These are phyloP conservation scores for Operophtera brumata DNA, from an alignment of 2,888 invertebrate genomes.

Conservation along the genomic window DNA sequence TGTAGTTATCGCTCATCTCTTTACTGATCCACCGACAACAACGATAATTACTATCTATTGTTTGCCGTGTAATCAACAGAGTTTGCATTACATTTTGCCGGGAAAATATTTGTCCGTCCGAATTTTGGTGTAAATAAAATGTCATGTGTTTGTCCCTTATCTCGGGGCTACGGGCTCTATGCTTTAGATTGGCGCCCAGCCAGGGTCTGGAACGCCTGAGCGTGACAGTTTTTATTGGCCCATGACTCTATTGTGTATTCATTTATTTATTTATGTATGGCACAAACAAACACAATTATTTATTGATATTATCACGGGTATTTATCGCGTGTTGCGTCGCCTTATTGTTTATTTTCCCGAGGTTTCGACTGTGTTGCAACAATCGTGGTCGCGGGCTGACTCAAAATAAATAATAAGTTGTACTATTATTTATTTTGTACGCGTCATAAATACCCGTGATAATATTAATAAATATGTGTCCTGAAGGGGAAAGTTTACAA, in stretches of 20 bases:
- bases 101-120: slow-evolving; percentile 32
- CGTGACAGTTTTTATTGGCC: slow-evolving; percentile 56
- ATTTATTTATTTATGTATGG: too few relatives aligned
- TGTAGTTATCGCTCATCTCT: slow-evolving; percentile 11
- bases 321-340: too few relatives aligned
- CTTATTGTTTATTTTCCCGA: too few relatives aligned
- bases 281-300: too few relatives aligned
- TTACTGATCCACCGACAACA: slow-evolving; percentile 21
- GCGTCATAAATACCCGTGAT: too few relatives aligned
- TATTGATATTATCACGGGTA: too few relatives aligned
- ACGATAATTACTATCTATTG: slow-evolving; percentile 30
- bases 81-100: slow-evolving; percentile 29
- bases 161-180: slow-evolving; percentile 21
- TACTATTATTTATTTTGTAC: too few relatives aligned
- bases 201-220: slow-evolving; percentile 52
- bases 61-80: slow-evolving; percentile 24
- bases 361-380: too few relatives aligned
- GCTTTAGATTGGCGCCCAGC: slow-evolving; percentile 50
- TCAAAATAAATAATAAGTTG: too few relatives aligned
- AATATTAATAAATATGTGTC: too few relatives aligned
- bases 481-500: too few relatives aligned
- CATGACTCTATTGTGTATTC: slow-evolving; percentile 43
- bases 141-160: slow-evolving; percentile 42
- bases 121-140: slow-evolving; percentile 31
- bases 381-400: too few relatives aligned